Conservation (phyloP, 2,113 vertebrate species). For the Phaethornis superciliosus region DNA sequence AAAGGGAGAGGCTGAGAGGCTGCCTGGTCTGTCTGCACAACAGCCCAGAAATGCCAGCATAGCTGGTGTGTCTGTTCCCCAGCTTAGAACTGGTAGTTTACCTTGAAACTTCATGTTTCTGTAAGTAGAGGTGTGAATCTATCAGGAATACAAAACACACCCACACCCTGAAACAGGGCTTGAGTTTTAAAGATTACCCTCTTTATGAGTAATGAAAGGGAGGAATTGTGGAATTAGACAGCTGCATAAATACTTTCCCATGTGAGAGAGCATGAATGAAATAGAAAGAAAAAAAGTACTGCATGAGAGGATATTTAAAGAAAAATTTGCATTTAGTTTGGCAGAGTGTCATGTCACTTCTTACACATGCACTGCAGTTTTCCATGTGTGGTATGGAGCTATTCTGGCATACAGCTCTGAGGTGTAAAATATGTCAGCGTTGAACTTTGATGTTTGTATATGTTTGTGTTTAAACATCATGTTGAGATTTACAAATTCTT, state of each 20-base stretch:
- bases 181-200: slow-evolving; percentile 34
- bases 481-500: slow-evolving; percentile 78
- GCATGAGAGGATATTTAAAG: slow-evolving; percentile 63
- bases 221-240: not conserved
- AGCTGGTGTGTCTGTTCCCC: not conserved
- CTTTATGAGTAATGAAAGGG: slow-evolving; percentile 43
- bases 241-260: slow-evolving; percentile 5
- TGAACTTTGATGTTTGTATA: slow-evolving; percentile 63
- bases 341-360: slow-evolving; percentile 60
- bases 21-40: not conserved
- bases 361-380: slow-evolving; percentile 8
- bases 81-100: not conserved
- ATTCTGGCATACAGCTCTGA: slow-evolving; percentile 1
- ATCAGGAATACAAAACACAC: not conserved
- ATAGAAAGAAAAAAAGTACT: slow-evolving; percentile 8
- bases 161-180: not conserved
- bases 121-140: not conserved
- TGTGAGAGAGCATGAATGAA: slow-evolving; percentile 66
- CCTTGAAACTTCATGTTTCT: not conserved
- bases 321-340: slow-evolving; percentile 59
- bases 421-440: slow-evolving; percentile 62
- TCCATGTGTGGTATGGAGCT: slow-evolving; percentile 21
- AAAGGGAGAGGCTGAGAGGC: not conserved
- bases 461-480: slow-evolving; percentile 72
- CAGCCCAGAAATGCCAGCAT: not conserved